phyloP scores from a whole-genome alignment of 1,140 invertebrate species.

The Pseudomyrmex concolor region DNA sequence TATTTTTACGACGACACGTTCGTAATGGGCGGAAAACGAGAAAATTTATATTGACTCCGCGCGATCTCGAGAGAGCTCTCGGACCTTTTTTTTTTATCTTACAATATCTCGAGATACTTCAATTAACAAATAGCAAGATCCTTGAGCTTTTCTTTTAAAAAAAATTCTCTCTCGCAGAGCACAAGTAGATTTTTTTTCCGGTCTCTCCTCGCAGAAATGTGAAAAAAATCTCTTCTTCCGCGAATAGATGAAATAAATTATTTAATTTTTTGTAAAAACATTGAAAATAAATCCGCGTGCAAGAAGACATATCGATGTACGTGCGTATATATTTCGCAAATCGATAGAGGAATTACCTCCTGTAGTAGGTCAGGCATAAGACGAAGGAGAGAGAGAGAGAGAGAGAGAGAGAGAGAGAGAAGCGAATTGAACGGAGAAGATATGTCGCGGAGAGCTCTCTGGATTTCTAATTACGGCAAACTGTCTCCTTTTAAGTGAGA shows the following conservation, averaged over 20 bases:
- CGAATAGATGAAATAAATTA: not conserved
- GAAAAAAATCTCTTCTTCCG: not conserved
- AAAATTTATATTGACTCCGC: not conserved
- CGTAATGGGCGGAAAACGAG: constrained; percentile 1
- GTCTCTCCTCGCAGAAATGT: not conserved
- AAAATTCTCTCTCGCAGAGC: not conserved
- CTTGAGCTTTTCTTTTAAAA: constrained; percentile 38
- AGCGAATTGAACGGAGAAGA: constrained; percentile 20
- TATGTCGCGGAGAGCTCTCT: constrained; percentile 1
- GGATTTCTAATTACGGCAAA: constrained; percentile 35
- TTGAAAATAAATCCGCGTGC: too few species aligned
- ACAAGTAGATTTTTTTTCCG: not conserved
- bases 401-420: constrained; percentile 2
- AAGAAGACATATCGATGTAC: constrained; percentile 2
- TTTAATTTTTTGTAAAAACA: too few species aligned
- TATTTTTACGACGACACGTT: constrained; percentile 11
- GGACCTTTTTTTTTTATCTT: constrained; percentile 16
- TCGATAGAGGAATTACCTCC: constrained; percentile 30
- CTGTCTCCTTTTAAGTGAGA: constrained; percentile 49
- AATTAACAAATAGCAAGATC: constrained; percentile 62
- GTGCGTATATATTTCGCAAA: constrained; percentile 36
- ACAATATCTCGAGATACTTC: constrained; percentile 47
- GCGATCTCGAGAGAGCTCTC: not conserved
- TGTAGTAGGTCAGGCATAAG: constrained; percentile 35
- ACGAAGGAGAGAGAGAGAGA: not conserved